These are phyloP conservation scores for Neoarius graeffei DNA, from an alignment of 2,113 vertebrate genomes.

Conservation along the genomic window DNA sequence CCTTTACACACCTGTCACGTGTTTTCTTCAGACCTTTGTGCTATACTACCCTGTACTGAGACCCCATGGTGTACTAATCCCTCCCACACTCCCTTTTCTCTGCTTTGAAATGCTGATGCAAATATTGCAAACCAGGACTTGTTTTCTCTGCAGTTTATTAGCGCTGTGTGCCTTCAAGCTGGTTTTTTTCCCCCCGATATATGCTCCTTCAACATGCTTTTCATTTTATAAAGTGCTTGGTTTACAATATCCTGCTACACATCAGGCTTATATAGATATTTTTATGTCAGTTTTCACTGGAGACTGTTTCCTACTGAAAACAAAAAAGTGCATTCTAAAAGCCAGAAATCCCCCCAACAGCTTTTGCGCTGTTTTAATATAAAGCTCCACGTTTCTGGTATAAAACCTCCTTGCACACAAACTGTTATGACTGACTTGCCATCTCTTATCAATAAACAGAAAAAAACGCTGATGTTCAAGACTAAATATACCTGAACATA, in stretches of 20 bases:
- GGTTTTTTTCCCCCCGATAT: constrained; percentile 1
- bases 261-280: constrained; percentile 6
- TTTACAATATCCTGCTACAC: constrained; percentile 16
- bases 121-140: constrained; percentile 39
- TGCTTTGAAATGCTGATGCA: constrained; percentile 28
- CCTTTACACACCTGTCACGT: constrained; percentile 50
- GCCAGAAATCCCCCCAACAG: neutral
- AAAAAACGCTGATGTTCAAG: neutral
- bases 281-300: neutral
- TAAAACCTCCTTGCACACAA: constrained; percentile 8
- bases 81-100: neutral
- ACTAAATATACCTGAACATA: neutral
- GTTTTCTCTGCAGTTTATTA: constrained; percentile 37
- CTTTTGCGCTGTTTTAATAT: neutral
- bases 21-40: constrained; percentile 24
- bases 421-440: neutral
- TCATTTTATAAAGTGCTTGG: constrained; percentile 19
- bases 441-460: constrained; percentile 15
- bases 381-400: neutral
- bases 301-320: constrained; percentile 5
- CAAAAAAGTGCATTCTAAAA: neutral
- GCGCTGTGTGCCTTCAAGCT: neutral
- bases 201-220: neutral
- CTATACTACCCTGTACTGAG: constrained; percentile 10
- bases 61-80: constrained; percentile 27